phyloP scores from a whole-genome alignment of 2,797 vertebrate genomes.

The Nyctalus aviator region DNA sequence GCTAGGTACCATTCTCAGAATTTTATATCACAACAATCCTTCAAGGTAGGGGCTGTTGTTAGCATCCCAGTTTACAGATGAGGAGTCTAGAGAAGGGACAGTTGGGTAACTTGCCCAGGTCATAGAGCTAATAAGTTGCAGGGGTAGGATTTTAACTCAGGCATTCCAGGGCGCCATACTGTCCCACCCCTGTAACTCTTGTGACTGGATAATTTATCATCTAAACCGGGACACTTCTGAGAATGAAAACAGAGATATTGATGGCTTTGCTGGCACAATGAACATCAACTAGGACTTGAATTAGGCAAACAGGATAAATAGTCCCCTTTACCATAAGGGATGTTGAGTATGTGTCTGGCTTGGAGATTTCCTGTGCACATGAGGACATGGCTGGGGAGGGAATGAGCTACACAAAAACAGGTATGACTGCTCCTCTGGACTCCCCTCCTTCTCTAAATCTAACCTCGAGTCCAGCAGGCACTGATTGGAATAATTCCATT shows the following conservation, averaged over 20 bases:
- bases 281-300: neutral
- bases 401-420: neutral
- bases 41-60: neutral
- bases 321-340: neutral
- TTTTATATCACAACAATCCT: neutral
- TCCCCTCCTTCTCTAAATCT: neutral
- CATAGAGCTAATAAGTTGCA: neutral
- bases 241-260: neutral
- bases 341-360: neutral
- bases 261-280: neutral
- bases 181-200: neutral
- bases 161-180: neutral
- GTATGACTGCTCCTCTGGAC: neutral
- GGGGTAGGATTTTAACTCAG: neutral
- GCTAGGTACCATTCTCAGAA: neutral
- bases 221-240: neutral
- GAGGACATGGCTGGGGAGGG: neutral
- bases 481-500: neutral
- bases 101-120: neutral
- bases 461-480: neutral
- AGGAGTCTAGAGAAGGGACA: neutral
- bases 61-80: neutral
- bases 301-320: neutral
- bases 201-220: neutral
- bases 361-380: neutral